Percentiles rank a stretch among this genome's conserved stretches.
Conservation (phyloP, 2,113 vertebrate species). For the Nettapus auritus region DNA sequence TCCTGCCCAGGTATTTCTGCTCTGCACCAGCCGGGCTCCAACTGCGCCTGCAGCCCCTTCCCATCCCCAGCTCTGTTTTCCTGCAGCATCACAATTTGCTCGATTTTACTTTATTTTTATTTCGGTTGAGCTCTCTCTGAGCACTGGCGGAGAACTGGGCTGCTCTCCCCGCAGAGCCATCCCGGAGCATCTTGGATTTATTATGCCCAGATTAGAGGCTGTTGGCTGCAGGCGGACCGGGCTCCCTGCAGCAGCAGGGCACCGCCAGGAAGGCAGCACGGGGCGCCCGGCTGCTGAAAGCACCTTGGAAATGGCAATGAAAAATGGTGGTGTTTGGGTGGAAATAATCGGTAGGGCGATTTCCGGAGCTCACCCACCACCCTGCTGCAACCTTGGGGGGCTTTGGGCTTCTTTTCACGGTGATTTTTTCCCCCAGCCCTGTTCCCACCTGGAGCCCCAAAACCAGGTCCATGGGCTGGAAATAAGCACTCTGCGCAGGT, state of each 20-base stretch:
- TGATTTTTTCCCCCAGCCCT: no score
- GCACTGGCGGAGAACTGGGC: not conserved
- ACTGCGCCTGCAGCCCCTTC: not conserved
- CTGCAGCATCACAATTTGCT: not conserved
- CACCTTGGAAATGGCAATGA: not conserved
- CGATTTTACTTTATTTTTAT: not conserved
- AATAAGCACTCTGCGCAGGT: fast-evolving
- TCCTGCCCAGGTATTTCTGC: not conserved
- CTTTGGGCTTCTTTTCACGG: not conserved
- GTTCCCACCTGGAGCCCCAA: not conserved
- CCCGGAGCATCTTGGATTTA: not conserved
- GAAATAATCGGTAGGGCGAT: not conserved
- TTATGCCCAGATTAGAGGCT: not conserved
- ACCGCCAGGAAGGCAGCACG: not conserved
- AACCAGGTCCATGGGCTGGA: not conserved
- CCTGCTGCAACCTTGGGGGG: not conserved
- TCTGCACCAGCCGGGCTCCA: not conserved
- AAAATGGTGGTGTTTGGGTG: not conserved
- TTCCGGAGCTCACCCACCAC: not conserved
- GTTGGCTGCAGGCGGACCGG: not conserved
- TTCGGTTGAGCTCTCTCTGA: fast-evolving
- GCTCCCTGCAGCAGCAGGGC: not conserved
- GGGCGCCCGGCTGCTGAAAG: not conserved
- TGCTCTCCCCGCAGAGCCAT: not conserved
- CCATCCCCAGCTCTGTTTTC: not conserved